A percentile compares a stretch with the other conserved stretches of the same genome.
phyloP scores from a whole-genome alignment of 2,113 vertebrate genomes.

The Zosterops borbonicus region DNA sequence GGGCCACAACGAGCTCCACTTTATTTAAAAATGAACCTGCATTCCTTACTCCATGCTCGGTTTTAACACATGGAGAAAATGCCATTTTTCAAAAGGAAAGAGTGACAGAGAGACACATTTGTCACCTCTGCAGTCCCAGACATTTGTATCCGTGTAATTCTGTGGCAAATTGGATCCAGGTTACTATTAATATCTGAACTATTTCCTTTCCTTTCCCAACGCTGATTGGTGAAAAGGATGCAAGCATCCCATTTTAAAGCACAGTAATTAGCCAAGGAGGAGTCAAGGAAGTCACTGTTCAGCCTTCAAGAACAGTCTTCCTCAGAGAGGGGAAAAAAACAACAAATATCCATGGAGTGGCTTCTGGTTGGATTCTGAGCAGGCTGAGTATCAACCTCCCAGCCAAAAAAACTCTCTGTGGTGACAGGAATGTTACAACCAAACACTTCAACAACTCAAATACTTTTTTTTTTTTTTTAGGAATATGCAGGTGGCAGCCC shows the following conservation, averaged over 20 bases:
- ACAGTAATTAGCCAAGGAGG: neutral
- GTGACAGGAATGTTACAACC: neutral
- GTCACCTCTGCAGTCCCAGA: neutral
- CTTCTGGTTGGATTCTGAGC: neutral
- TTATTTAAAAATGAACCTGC: neutral
- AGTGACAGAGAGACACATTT: neutral
- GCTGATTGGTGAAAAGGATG: conserved; percentile 12
- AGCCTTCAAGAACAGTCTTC: neutral
- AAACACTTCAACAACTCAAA: neutral
- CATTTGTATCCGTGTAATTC: neutral
- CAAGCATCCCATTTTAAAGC: conserved; percentile 11
- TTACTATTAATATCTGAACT: conserved; percentile 59
- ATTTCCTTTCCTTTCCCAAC: conserved; percentile 1
- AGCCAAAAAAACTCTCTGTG: neutral
- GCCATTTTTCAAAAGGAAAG: neutral
- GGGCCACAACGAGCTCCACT: neutral
- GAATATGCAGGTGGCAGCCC: neutral
- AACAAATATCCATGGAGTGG: neutral
- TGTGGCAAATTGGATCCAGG: conserved; percentile 6
- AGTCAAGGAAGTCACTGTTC: neutral
- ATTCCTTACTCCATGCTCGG: neutral
- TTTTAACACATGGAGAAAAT: neutral
- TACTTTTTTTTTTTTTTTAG: neutral
- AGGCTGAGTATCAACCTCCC: accelerated
- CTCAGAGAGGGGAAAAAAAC: neutral